phyloP scores from a whole-genome alignment of 2,113 vertebrate genomes.

The Chamaetylas fuelleborni region DNA sequence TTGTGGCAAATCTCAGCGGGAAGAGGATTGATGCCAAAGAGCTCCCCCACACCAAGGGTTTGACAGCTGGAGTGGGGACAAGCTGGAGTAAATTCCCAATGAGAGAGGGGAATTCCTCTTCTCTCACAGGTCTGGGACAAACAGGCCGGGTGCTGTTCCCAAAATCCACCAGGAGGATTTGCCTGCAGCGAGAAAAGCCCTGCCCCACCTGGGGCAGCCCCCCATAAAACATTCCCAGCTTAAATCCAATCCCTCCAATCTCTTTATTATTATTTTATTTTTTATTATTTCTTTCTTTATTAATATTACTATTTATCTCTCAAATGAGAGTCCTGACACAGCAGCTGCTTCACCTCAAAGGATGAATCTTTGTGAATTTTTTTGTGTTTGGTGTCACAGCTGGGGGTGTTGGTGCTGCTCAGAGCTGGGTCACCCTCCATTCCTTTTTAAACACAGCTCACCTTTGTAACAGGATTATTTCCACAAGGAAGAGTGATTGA shows the following conservation, averaged over 20 bases:
- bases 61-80: accelerated
- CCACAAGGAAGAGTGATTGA: not conserved
- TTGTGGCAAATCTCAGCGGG: not conserved
- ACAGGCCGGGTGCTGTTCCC: not conserved
- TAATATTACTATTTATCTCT: no score
- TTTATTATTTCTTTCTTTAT: no score
- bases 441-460: not conserved
- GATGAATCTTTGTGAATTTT: not conserved
- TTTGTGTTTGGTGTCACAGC: accelerated
- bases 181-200: not conserved
- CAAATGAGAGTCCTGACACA: not conserved
- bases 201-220: not conserved
- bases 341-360: not conserved
- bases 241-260: not conserved
- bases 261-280: not conserved
- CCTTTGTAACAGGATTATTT: not conserved
- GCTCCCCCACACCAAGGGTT: not conserved
- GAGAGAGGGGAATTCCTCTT: not conserved
- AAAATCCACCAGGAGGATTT: not conserved
- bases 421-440: not conserved
- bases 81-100: not conserved
- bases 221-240: not conserved
- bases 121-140: not conserved
- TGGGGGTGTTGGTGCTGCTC: no score
- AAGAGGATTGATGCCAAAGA: not conserved